A percentile compares a stretch with the other conserved stretches of the same genome.
Evolutionary conservation across 2,888 invertebrate species (phyloP).

Genomic region (Camptogramma bilineatum): DNA sequence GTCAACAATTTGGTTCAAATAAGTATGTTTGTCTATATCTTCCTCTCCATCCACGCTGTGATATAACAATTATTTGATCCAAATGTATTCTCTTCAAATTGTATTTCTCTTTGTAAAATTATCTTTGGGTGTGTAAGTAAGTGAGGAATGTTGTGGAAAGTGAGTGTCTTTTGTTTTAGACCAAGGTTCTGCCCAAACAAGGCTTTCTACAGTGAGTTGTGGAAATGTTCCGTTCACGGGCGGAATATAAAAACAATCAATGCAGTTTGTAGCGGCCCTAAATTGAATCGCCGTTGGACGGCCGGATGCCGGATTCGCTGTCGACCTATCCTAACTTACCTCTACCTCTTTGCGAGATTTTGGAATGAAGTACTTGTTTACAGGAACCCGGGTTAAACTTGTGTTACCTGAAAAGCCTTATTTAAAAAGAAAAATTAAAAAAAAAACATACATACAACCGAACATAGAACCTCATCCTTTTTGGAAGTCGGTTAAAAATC

Average conservation of each 20-base stretch:
- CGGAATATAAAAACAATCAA: slow-evolving; percentile 84
- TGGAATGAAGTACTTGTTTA: slow-evolving; percentile 1
- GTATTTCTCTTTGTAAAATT: no score
- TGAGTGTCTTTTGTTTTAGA: not conserved
- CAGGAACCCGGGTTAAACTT: not conserved
- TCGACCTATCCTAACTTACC: slow-evolving; percentile 57
- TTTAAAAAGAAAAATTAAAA: no score
- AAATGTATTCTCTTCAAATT: no score
- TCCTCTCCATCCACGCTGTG: no score
- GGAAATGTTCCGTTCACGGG: slow-evolving; percentile 61
- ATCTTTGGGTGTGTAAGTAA: no score
- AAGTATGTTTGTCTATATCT: no score
- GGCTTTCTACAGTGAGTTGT: slow-evolving; percentile 14
- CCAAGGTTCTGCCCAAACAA: slow-evolving; percentile 7
- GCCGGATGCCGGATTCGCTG: slow-evolving; percentile 76
- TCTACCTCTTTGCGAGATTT: not conserved
- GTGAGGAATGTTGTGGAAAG: not conserved
- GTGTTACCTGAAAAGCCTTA: not conserved
- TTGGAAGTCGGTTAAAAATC: no score
- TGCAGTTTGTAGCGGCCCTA: slow-evolving; percentile 77
- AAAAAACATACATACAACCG: no score
- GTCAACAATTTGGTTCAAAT: no score
- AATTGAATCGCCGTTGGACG: slow-evolving; percentile 75
- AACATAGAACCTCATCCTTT: no score
- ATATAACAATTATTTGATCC: no score